phyloP scores from a whole-genome alignment of 2,797 vertebrate species.

The Merluccius polli region DNA sequence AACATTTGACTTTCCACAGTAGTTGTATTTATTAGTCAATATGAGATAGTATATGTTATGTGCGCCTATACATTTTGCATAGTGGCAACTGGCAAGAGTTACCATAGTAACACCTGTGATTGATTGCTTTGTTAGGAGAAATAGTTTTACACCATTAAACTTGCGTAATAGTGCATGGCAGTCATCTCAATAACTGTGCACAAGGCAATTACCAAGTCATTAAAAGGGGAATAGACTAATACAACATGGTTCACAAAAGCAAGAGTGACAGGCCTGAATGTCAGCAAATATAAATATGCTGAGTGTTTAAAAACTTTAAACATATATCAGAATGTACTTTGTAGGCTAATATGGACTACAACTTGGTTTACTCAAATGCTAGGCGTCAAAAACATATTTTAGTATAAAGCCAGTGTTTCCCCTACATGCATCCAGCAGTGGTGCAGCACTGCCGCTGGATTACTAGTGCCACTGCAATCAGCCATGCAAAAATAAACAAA shows the following conservation, averaged over 20 bases:
- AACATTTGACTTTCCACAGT: constrained; percentile 21
- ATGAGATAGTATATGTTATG: background rate
- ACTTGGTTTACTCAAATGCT: no score
- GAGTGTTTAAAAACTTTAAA: background rate
- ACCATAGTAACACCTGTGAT: constrained; percentile 64
- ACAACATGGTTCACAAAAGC: constrained; percentile 48
- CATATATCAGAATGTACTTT: background rate
- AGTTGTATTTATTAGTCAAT: constrained; percentile 37
- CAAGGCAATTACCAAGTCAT: constrained; percentile 70
- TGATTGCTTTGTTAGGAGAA: constrained; percentile 72
- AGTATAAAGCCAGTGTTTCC: no score
- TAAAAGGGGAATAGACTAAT: constrained; percentile 67
- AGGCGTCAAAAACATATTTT: no score
- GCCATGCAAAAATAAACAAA: no score
- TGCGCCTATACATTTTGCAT: constrained; percentile 35
- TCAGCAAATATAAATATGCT: constrained; percentile 12
- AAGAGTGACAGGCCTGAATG: constrained; percentile 45
- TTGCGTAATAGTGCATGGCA: constrained; percentile 70
- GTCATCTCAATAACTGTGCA: constrained; percentile 70
- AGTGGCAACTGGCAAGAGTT: constrained; percentile 50
- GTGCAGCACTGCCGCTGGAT: no score
- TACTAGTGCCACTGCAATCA: no score
- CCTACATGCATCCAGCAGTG: no score
- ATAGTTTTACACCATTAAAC: constrained; percentile 71
- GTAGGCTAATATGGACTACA: background rate